Conservation (phyloP, 2,888 invertebrate species). For the Ormyrus thymus region DNA sequence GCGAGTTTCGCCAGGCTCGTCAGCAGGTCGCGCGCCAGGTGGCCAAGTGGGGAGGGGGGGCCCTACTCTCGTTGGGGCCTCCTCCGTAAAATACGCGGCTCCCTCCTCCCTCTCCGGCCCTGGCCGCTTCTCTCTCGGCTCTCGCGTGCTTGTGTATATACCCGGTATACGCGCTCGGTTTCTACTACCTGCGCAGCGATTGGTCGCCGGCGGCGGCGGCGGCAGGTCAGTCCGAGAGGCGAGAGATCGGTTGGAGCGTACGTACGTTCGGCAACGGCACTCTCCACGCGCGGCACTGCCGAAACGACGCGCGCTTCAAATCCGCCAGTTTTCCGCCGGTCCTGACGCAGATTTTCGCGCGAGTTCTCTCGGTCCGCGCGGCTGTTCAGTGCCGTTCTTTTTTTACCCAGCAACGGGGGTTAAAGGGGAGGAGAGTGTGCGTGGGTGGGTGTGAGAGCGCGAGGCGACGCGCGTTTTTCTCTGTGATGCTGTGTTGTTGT, state of each 20-base stretch:
- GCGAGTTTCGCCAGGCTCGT: slow-evolving; percentile 10
- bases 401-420: background rate
- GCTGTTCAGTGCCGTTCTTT: background rate
- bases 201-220: slow-evolving; percentile 41
- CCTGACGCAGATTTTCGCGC: background rate
- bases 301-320: background rate
- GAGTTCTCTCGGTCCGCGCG: background rate
- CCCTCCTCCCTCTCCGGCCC: background rate
- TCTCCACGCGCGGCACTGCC: background rate
- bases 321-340: background rate
- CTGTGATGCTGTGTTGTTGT: too few relatives aligned
- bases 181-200: slow-evolving; percentile 11
- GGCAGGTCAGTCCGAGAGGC: slow-evolving; percentile 44
- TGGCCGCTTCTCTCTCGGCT: background rate
- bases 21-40: slow-evolving; percentile 55
- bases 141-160: background rate
- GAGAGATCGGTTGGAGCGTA: slow-evolving; percentile 39
- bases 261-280: slow-evolving; percentile 25
- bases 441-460: too few relatives aligned
- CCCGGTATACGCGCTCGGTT: background rate
- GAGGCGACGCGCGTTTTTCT: too few relatives aligned
- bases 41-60: slow-evolving; percentile 20
- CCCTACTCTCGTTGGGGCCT: too few relatives aligned
- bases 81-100: background rate
- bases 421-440: background rate